Evolutionary conservation across 2,797 vertebrate genomes (phyloP), one percentile per base, ranked within the genome.

Genomic region (Cossypha caffra): DNA sequence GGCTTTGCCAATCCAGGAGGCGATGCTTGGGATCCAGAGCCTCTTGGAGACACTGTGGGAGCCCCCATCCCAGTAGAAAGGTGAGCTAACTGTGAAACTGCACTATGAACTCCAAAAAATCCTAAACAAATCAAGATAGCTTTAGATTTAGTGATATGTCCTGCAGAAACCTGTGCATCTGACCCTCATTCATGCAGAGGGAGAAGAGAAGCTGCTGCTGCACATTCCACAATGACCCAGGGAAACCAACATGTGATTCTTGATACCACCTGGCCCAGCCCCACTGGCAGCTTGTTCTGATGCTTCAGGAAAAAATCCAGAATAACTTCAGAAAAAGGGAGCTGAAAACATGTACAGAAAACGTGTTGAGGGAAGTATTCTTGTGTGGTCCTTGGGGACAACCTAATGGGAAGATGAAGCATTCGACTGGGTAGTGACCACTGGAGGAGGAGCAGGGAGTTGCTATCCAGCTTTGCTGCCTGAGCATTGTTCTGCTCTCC

Each of bases 21-120:
- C 26, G 37, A n/a, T 43, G 16, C 16, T 33, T 9, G 26, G 47
- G 21, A 31, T 58, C 33, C 1, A 5, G 71, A 72, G 51, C 51
- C 54, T 58, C 75, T 29, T 25, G 37, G 58, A n/a, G 20, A 25
- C 47, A 42, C 31, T 14, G 19, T 11, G 1, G 38, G 54, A 89
- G 25, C 6, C 25, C 38, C 42, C 24, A 31, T 35, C 54, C 35
- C 6, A 43, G 18, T 3, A 75, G 62, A 68, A 75, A 63, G 42
- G 26, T n/a, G 71, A 72, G 15, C 7, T 74, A 71, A 57, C 17
- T 21, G 29, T 29, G 25, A 68, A 74, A 42, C 25, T 59, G 13
- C 10, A 2, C 5, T 19, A 1, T 40, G 19, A 16, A 28, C 7
- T 16, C 5, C 0, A 8, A 50, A 83, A 73, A 37, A 33, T 4